phyloP scores from a whole-genome alignment of 2,797 vertebrate genomes.

The Sebastes cheni region DNA sequence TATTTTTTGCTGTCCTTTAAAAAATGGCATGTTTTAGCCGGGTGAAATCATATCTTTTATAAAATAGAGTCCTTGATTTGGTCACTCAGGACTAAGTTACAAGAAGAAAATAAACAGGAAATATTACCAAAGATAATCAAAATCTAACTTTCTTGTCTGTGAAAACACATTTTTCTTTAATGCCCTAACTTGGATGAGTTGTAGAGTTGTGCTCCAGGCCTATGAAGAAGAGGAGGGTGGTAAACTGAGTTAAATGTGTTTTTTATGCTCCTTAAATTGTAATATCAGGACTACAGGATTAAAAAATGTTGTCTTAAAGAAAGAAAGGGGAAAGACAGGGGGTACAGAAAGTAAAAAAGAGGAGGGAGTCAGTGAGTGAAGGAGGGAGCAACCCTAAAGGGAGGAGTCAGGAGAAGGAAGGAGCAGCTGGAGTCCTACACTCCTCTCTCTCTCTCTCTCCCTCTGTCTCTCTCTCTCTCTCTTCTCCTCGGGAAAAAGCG shows the following conservation, averaged over 20 bases:
- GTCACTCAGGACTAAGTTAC: neutral
- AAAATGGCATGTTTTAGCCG: too few relatives aligned
- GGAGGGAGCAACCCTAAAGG: constrained; percentile 81
- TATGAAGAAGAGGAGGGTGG: neutral
- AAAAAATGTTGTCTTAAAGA: neutral
- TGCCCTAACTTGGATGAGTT: neutral
- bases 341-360: constrained; percentile 50
- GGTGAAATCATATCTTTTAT: too few relatives aligned
- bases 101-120: neutral
- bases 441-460: constrained; percentile 76
- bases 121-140: neutral
- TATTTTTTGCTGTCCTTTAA: too few relatives aligned
- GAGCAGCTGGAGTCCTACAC: constrained; percentile 84
- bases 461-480: constrained; percentile 70
- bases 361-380: constrained; percentile 70
- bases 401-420: constrained; percentile 86
- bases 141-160: neutral
- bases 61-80: too few relatives aligned
- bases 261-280: neutral
- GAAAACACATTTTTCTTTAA: neutral
- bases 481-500: constrained; percentile 76
- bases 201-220: neutral
- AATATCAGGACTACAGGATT: neutral
- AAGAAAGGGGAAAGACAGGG: constrained; percentile 11
- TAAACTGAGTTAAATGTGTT: neutral